These are phyloP conservation scores for Cassiopea andromeda DNA, from an alignment of 30 jellyfish, hydroid and myxozoan genomes.

Conservation along the genomic window DNA sequence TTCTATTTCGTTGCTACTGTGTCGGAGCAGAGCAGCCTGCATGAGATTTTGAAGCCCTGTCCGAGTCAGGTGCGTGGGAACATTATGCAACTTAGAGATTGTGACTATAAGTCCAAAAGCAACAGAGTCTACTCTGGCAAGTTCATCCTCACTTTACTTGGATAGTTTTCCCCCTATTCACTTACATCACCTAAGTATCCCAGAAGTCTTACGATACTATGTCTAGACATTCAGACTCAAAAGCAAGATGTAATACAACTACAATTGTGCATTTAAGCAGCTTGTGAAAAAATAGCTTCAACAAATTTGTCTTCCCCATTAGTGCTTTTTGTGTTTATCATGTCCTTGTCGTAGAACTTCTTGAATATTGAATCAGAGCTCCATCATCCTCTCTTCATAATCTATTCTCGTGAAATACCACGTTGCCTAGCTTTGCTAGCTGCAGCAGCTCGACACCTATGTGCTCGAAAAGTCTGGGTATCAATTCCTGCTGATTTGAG, in stretches of 20 bases:
- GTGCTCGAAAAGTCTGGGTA: constrained; percentile 29
- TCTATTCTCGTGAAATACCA: constrained; percentile 21
- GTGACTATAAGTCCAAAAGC: background rate
- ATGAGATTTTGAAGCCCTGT: constrained; percentile 50
- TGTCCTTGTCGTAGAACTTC: constrained; percentile 21
- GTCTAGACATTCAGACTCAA: too few relatives aligned
- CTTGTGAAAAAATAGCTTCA: background rate
- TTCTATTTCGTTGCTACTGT: constrained; percentile 31
- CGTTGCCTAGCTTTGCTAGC: constrained; percentile 41
- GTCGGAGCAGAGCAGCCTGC: constrained; percentile 41
- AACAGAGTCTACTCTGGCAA: background rate
- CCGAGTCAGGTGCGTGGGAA: constrained; percentile 31
- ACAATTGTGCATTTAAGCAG: background rate
- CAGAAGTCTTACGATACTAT: too few relatives aligned
- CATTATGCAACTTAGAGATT: background rate
- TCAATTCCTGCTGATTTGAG: constrained; percentile 38
- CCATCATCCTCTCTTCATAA: constrained; percentile 33
- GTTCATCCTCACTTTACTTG: too few relatives aligned
- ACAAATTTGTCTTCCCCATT: background rate
- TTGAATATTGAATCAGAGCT: constrained; percentile 12
- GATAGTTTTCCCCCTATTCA: too few relatives aligned
- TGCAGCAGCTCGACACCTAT: constrained; percentile 48
- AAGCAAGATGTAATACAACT: background rate
- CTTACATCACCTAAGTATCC: too few relatives aligned
- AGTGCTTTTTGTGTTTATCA: constrained; percentile 6